Percentiles rank a stretch among this genome's conserved stretches.
Conservation (phyloP, 2,113 vertebrate species). For the Dasyprocta punctata region DNA sequence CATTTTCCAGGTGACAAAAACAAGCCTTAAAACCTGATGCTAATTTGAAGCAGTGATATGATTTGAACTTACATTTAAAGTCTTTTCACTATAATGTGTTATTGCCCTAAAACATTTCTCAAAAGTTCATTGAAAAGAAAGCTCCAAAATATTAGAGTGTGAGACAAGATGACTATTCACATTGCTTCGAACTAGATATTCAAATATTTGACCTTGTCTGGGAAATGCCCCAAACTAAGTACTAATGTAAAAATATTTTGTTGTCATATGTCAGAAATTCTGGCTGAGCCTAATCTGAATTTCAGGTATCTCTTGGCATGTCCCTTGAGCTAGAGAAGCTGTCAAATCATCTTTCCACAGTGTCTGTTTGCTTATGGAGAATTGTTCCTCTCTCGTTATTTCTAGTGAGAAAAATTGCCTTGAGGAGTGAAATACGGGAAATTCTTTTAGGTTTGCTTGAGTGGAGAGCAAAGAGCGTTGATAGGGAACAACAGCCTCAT, state of each 20-base stretch:
- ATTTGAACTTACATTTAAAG: not conserved
- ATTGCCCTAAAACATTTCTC: not conserved
- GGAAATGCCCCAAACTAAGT: not conserved
- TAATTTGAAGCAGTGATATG: not conserved
- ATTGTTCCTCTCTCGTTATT: not conserved
- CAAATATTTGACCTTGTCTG: not conserved
- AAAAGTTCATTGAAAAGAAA: slow-evolving; percentile 10
- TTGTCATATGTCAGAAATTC: not conserved
- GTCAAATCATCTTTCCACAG: not conserved
- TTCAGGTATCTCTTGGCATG: not conserved
- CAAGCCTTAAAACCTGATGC: not conserved
- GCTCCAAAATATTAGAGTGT: not conserved
- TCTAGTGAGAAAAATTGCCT: not conserved
- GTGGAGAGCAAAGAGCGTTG: not conserved
- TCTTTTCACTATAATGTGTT: not conserved
- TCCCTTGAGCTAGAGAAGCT: not conserved
- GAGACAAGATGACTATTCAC: not conserved
- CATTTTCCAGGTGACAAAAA: slow-evolving; percentile 28
- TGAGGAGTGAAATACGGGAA: no score
- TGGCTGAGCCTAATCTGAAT: not conserved
- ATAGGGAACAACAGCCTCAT: not conserved
- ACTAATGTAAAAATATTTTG: not conserved
- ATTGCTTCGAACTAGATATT: not conserved
- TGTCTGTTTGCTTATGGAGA: not conserved
- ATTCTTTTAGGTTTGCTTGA: not conserved